Conservation (phyloP, 1,140 invertebrate species). For the Atta colombica region DNA sequence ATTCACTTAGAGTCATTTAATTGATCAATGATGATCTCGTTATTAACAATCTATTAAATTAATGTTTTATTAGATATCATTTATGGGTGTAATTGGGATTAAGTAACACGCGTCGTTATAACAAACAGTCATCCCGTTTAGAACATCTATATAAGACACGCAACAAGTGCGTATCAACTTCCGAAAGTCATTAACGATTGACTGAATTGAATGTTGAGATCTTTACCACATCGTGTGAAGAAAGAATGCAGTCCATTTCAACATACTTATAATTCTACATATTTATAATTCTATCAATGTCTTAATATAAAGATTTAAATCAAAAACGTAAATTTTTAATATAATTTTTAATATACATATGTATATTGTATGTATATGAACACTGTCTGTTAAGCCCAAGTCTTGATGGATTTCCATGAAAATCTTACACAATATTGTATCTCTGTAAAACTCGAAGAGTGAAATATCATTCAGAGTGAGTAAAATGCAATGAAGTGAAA, state of each 20-base stretch:
- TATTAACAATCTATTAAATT: slow-evolving; percentile 37
- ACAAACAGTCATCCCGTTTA: slow-evolving; percentile 32
- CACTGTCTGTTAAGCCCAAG: not conserved
- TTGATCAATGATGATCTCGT: not conserved
- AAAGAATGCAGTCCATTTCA: not conserved
- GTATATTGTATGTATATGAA: not conserved
- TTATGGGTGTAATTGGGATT: slow-evolving; percentile 35
- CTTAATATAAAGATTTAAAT: slow-evolving; percentile 14
- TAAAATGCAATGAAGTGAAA: no score
- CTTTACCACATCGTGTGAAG: not conserved
- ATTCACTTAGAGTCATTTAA: not conserved
- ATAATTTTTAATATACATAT: no score
- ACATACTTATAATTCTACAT: not conserved
- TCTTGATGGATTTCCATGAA: not conserved
- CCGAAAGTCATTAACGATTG: not conserved
- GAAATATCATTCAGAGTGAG: no score
- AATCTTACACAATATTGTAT: not conserved
- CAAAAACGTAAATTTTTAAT: slow-evolving; percentile 19
- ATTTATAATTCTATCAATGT: not conserved
- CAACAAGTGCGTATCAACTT: not conserved
- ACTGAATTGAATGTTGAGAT: slow-evolving; percentile 25
- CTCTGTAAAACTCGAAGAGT: no score
- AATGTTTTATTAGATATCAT: slow-evolving; percentile 12
- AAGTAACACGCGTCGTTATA: slow-evolving; percentile 36
- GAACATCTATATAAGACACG: not conserved